These are phyloP conservation scores for Bufotes viridis DNA, from an alignment of 2,797 vertebrate species.

Conservation along the genomic window DNA sequence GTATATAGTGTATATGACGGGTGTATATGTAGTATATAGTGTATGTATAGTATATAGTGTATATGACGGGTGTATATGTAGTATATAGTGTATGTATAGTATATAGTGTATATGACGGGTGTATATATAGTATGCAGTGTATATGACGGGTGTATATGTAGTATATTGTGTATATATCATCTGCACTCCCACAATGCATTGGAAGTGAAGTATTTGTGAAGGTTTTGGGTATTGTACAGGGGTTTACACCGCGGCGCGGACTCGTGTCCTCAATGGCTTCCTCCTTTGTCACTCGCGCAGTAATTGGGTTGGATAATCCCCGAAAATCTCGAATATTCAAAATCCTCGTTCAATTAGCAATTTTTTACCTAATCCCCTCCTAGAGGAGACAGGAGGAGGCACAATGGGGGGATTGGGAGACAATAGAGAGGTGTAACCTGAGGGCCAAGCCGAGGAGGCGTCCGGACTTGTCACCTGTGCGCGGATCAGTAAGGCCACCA, in stretches of 20 bases:
- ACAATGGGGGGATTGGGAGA: conserved; percentile 29
- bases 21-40: too few species aligned
- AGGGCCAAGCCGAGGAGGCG: conserved; percentile 21
- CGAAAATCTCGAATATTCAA: not conserved
- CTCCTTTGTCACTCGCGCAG: not conserved
- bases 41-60: too few species aligned
- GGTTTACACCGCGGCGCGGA: not conserved
- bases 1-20: too few species aligned
- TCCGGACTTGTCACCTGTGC: conserved; percentile 26
- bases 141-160: too few species aligned
- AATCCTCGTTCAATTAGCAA: not conserved
- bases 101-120: too few species aligned
- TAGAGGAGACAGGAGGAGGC: not conserved
- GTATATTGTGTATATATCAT: too few species aligned
- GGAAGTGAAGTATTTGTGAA: not conserved
- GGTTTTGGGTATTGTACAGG: not conserved
- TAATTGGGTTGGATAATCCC: not conserved
- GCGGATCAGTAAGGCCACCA: not conserved
- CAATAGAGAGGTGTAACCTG: conserved; percentile 7
- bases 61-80: too few species aligned
- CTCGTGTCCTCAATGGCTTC: not conserved
- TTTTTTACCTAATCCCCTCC: conserved; percentile 1
- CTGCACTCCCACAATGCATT: not conserved
- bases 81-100: too few species aligned
- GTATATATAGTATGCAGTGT: too few species aligned